Conservation (phyloP, 2,888 invertebrate species). For the Dichetophora obliterata region DNA sequence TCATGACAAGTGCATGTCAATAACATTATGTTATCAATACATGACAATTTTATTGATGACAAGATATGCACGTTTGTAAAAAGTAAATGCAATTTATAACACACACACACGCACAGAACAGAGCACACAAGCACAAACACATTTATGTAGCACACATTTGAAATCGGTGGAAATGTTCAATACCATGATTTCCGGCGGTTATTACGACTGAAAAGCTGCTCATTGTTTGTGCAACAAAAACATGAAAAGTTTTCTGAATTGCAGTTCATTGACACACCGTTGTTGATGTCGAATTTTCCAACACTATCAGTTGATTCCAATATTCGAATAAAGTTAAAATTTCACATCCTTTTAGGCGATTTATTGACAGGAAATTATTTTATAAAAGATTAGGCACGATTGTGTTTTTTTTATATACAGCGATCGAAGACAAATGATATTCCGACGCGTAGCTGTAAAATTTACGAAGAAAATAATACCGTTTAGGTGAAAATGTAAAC, state of each 20-base stretch:
- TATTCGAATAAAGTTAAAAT: too few species aligned
- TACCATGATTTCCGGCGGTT: conserved; percentile 44
- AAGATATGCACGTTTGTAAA: background rate
- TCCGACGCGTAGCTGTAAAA: too few species aligned
- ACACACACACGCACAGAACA: background rate
- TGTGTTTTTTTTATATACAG: too few species aligned
- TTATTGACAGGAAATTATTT: background rate
- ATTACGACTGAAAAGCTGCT: conserved; percentile 8
- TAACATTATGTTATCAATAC: background rate
- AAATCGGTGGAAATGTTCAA: background rate
- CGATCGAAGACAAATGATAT: too few species aligned
- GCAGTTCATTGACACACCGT: conserved; percentile 47
- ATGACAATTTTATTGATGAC: background rate
- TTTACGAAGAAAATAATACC: too few species aligned
- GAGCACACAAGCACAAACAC: background rate
- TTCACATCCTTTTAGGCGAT: too few species aligned
- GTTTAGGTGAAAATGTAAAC: conserved; percentile 2
- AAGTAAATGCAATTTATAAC: background rate
- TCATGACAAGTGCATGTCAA: background rate
- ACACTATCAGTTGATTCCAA: too few species aligned
- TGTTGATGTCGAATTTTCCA: background rate
- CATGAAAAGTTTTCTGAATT: conserved; percentile 51
- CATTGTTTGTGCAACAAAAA: conserved; percentile 51
- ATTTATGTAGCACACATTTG: background rate
- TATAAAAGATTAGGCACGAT: background rate